Conservation (phyloP, 2,113 vertebrate species). For the Terrapene triunguis region DNA sequence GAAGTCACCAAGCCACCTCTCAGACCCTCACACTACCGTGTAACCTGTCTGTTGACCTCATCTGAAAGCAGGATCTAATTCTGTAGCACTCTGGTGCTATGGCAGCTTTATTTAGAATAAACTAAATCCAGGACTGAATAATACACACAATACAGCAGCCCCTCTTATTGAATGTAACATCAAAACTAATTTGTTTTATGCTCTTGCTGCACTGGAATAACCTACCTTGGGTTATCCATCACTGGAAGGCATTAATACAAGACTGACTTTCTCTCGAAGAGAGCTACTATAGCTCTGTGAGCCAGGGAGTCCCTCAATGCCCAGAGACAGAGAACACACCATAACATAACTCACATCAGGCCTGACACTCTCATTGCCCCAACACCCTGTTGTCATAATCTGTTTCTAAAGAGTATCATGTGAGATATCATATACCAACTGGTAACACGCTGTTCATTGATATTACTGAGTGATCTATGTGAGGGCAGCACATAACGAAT, state of each 20-base stretch:
- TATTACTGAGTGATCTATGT: neutral
- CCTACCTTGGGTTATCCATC: slow-evolving; percentile 65
- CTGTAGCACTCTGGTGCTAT: neutral
- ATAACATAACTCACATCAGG: neutral
- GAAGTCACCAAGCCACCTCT: neutral
- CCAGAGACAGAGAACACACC: neutral
- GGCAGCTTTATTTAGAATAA: neutral
- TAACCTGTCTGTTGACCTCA: neutral
- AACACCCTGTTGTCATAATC: neutral
- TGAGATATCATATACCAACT: neutral
- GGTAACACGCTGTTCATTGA: neutral
- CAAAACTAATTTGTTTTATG: neutral
- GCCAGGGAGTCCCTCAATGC: neutral
- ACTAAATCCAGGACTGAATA: neutral
- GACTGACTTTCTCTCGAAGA: neutral
- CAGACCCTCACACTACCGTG: rapidly evolving
- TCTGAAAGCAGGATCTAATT: neutral
- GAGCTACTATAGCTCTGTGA: neutral
- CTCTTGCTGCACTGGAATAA: neutral
- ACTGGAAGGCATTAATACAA: neutral
- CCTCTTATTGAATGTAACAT: neutral
- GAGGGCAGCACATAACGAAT: neutral
- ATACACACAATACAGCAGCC: neutral
- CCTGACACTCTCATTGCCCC: neutral
- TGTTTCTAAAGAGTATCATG: no score